A percentile compares a stretch with the other conserved stretches of the same genome.
phyloP scores from a whole-genome alignment of 2,888 invertebrate species.

The Ecdyonurus torrentis region DNA sequence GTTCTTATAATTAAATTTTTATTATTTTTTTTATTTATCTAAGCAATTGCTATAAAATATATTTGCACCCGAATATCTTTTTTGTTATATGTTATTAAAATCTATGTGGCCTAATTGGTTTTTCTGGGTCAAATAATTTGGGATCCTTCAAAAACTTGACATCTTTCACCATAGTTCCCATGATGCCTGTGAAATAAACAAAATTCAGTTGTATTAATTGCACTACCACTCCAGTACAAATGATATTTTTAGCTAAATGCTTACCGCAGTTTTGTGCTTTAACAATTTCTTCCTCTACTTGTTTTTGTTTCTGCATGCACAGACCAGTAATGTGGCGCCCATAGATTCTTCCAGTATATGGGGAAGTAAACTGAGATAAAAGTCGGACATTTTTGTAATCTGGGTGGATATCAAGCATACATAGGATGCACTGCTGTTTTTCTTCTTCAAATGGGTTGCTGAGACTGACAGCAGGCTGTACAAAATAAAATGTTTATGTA shows the following conservation, averaged over 20 bases:
- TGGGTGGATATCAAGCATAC: conserved; percentile 27
- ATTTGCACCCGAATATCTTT: no score
- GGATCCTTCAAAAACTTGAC: conserved; percentile 71
- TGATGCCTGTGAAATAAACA: conserved; percentile 36
- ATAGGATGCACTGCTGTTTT: conserved; percentile 6
- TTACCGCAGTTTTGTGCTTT: conserved; percentile 57
- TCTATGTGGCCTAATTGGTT: conserved; percentile 61
- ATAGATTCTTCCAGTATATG: conserved; percentile 84
- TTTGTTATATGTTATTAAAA: conserved; percentile 34
- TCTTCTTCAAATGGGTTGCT: conserved; percentile 5
- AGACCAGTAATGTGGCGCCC: conserved; percentile 87
- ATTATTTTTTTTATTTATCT: no score
- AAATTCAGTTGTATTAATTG: neutral
- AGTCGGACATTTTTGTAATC: conserved; percentile 84
- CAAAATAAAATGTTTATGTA: no score
- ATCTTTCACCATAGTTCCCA: conserved; percentile 71
- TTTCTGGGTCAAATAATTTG: conserved; percentile 74
- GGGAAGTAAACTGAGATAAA: conserved; percentile 89
- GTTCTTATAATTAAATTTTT: no score
- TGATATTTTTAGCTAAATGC: conserved; percentile 3
- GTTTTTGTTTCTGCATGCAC: conserved; percentile 61
- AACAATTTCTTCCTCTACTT: conserved; percentile 52
- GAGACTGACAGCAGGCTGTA: neutral
- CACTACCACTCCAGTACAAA: neutral
- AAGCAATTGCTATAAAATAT: no score